Evolutionary conservation across 2,888 invertebrate species (phyloP), one percentile per base, ranked within the genome.

Genomic region (Zelleria hepariella): DNA sequence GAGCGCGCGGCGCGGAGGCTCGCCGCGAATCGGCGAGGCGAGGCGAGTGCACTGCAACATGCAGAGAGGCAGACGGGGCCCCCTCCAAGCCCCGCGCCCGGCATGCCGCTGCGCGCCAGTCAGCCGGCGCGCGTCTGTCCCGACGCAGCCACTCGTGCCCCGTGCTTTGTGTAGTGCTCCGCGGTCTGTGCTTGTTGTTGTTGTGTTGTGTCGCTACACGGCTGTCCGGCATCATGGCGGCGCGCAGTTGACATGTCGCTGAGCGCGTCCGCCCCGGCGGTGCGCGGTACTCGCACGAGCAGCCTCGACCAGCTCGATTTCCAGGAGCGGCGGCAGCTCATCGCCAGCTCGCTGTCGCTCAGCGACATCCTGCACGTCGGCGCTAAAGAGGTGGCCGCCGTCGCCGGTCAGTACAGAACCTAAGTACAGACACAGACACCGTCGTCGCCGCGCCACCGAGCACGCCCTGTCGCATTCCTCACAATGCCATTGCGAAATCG

Each of bases 301-400:
- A 95, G 95, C 75, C 91, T 96, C 90, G 96, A 96, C 90, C 95
- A 95, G 87, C 91, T 96, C 61, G 96, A 96, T 88, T 96, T 96
- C 80, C 96, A 96, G 85, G 96, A 96, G 90, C 96, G 96, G 80
- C 91, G 96, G 71, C 95, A 96, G 84, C 89, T 96, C 75, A 96
- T 96, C 67, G 96, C 96, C 56, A 96, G 96, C 65, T 95, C 96
- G 58, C 82, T 96, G 75, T 96, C 96, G 65, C 90, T 96, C 63
- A 95, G 95, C 67, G 96, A 96, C 85, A 96, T 96, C 75, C 83
- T 95, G 68, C 93, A 94, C 66, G 93, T 93, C 74, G 93, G 93
- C 67, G 92, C 93, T 62, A 88, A 88, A 75, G 88, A 88, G 74
- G 89, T 89, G 68, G 88, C 86, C 69, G 88, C 88, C 64, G 88